Evolutionary conservation across 2,797 vertebrate genomes (phyloP), one percentile per base, ranked within the genome.

Genomic region (Oryzias sinensis): DNA sequence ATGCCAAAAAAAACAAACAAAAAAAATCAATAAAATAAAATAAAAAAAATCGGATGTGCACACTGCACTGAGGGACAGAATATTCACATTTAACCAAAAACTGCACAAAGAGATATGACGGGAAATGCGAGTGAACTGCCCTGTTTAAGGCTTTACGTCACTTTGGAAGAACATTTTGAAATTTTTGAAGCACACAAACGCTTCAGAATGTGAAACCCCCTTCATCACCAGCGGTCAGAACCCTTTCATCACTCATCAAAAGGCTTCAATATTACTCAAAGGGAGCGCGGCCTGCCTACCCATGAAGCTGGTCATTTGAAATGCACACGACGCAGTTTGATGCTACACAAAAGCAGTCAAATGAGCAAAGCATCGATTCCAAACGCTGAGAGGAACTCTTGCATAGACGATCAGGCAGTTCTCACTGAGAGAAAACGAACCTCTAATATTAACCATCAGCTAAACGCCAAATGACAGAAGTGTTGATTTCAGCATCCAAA

Each of bases 401-500:
- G 89, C 89, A 90, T 90, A 89, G 87, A 62, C 79, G 18, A 72
- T 74, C 33, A 81, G 65, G 66, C 70, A 74, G 60, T 64, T 58
- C 37, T 77, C 42, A 69, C 68, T 56, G 41, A 64, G 60, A 56
- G 55, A 64, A 59, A 66, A 56, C 27, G 59, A 76, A 45, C 45
- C 43, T 15, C 46, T 74, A 61, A 53, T 49, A 75, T 70, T 18
- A 67, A 14, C 33, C 33, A 37, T 62, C n/a, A 6, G 56, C 47
- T 51, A 53, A 43, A 58, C 13, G 16, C 55, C 48, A 27, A 55
- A 37, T 24, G 55, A 72, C 43, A 49, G 46, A 53, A 50, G 20
- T 6, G 7, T 27, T 7, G 27, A 37, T 37, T 37, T 37, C 33
- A 37, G 9, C 33, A 11, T 13, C 33, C 33, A 37, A 37, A 37